Percentiles rank a stretch among this genome's conserved stretches.
Conservation (phyloP, 2,888 invertebrate species). For the Altica lythri region DNA sequence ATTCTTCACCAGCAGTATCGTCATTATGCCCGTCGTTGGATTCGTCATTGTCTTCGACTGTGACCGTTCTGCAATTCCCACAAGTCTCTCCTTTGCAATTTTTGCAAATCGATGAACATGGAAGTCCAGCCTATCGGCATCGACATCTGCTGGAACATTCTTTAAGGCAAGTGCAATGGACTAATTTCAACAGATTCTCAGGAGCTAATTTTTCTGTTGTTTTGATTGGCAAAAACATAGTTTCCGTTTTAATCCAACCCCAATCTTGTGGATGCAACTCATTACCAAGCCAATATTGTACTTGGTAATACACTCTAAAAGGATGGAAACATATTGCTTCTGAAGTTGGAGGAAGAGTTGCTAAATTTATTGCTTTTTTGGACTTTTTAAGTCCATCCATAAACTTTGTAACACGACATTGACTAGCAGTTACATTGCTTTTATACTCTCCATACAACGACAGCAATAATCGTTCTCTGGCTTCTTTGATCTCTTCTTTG, state of each 20-base stretch:
- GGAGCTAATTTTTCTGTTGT: constrained; percentile 10
- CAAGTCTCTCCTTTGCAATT: too few relatives aligned
- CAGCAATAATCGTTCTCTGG: constrained; percentile 9
- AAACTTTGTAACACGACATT: too few relatives aligned
- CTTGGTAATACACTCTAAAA: too few relatives aligned
- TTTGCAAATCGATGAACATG: constrained; percentile 2
- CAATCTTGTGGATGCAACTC: too few relatives aligned
- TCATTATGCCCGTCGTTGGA: not conserved
- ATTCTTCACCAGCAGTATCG: not conserved
- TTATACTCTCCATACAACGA: constrained; percentile 2
- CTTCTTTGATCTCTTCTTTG: not conserved
- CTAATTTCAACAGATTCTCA: constrained; percentile 9
- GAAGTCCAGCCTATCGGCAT: constrained; percentile 11
- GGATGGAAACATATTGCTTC: too few relatives aligned
- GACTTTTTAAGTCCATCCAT: too few relatives aligned
- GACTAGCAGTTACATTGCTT: too few relatives aligned
- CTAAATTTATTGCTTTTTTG: too few relatives aligned
- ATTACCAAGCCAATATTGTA: too few relatives aligned
- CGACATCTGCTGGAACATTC: constrained; percentile 13
- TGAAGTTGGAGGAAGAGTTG: too few relatives aligned
- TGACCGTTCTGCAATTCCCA: too few relatives aligned
- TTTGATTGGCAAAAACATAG: constrained; percentile 18
- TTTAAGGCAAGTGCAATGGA: constrained; percentile 16
- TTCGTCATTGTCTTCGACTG: not conserved
- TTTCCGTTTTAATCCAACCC: too few relatives aligned